A percentile compares a stretch with the other conserved stretches of the same genome.
Evolutionary conservation across 2,888 invertebrate genomes (phyloP).

Genomic region (Alloplasta piceator): DNA sequence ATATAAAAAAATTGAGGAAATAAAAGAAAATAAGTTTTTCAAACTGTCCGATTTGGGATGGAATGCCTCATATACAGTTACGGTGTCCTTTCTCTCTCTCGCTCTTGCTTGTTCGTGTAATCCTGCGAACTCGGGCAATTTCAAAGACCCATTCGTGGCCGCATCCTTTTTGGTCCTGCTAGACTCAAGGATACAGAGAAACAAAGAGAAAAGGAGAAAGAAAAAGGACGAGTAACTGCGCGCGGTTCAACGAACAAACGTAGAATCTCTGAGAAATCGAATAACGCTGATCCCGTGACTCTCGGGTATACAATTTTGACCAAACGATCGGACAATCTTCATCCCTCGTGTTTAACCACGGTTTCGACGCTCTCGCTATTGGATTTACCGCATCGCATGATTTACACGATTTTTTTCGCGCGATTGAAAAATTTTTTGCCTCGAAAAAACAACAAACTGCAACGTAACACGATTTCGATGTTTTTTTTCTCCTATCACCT

Average conservation of each 20-base stretch:
- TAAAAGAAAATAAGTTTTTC: no score
- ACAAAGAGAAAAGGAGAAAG: constrained; percentile 23
- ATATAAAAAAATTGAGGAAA: no score
- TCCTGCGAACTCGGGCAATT: constrained; percentile 63
- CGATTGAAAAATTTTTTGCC: not conserved
- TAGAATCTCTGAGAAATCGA: constrained; percentile 50
- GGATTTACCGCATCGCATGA: not conserved
- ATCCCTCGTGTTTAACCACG: constrained; percentile 25
- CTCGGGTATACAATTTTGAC: constrained; percentile 21
- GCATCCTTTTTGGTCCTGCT: constrained; percentile 31
- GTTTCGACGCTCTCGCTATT: constrained; percentile 21
- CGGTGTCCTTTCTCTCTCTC: not conserved
- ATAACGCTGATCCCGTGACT: constrained; percentile 58
- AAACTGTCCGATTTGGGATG: no score
- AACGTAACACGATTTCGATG: not conserved
- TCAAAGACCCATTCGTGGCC: constrained; percentile 49
- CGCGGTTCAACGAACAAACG: constrained; percentile 40
- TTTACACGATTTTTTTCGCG: not conserved
- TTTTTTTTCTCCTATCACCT: not conserved
- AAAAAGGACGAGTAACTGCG: not conserved
- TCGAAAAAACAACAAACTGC: not conserved
- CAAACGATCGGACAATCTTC: constrained; percentile 44
- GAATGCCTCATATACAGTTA: not conserved
- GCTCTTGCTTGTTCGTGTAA: constrained; percentile 44
- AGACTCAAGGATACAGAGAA: constrained; percentile 21